Conservation (phyloP, 2,797 vertebrate genomes). For the Nyctibius grandis region DNA sequence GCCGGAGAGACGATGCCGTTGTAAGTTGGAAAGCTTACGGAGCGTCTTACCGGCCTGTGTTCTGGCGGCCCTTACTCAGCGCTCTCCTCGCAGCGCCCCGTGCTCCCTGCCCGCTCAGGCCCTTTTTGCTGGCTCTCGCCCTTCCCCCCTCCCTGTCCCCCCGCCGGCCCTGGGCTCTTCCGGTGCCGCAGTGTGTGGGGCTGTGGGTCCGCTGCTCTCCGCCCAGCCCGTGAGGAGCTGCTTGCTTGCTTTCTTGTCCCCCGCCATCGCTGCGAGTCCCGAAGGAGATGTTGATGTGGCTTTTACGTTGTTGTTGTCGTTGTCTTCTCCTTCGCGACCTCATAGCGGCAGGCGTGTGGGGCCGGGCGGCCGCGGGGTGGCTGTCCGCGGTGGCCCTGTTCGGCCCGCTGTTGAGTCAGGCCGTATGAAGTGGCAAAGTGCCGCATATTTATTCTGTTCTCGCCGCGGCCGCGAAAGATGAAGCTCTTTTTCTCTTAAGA, state of each 20-base stretch:
- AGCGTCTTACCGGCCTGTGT: neutral
- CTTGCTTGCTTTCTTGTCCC: no score
- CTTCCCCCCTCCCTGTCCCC: neutral
- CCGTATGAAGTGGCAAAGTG: neutral
- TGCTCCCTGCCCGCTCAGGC: neutral
- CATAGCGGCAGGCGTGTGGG: neutral
- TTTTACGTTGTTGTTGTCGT: neutral
- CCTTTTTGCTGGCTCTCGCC: neutral
- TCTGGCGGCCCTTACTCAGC: neutral
- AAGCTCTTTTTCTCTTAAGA: neutral
- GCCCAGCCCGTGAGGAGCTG: neutral
- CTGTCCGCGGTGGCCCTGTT: neutral
- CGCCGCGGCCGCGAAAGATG: accelerated
- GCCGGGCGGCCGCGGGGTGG: neutral
- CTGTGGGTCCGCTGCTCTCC: neutral
- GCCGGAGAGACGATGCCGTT: constrained; percentile 79
- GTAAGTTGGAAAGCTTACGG: constrained; percentile 66
- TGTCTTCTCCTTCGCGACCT: neutral
- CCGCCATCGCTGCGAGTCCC: accelerated
- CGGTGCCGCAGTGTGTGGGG: neutral
- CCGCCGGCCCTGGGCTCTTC: neutral
- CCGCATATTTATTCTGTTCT: neutral
- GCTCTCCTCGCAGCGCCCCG: neutral
- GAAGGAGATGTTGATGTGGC: neutral
- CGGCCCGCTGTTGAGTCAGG: neutral